Base-by-base conservation (phyloP, 2,888 invertebrate species). In the Scrobipalpa costella region DNA sequence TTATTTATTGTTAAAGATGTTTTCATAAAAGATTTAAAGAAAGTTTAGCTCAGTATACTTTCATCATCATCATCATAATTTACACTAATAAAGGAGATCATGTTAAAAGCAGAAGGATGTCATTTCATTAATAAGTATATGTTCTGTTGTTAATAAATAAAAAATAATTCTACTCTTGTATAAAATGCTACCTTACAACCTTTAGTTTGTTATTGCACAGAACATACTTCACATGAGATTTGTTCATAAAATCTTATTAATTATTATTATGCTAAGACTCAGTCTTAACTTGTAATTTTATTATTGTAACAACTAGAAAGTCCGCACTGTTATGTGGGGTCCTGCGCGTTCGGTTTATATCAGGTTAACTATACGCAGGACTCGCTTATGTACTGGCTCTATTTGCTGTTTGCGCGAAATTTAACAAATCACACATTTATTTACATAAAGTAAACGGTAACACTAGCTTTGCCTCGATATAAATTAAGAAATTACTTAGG, bases 201-300 rank as follows among this genome's bases (percentile, higher is more conserved):
- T 40, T 13, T 13, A 40, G 3, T 44, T 17, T 21, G 21, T 21
- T 50, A 50, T 17, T 50, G 17, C 50, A 50, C 50, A 21, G 21
- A 21, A 19, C 8, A 50, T 2, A 44, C 11, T 13, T 7, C 2
- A 49, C 19, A 17, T 50, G 0, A 19, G 21, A 50, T 50, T 21
- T 19, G 50, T 50, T 19, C 11, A 19, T 50, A 19, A 3, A n/a
- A 6, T 15, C 44, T 44, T n/a, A 44, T n/a, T 44, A 1, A 44
- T 44, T 44, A 40, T 40, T 49, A 19, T 17, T 49, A 49, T 19
- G 49, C 49, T 52, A 52, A 52, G 55, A 33, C 33, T 55, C 55
- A 55, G 55, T 55, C 55, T 15, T 55, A 34, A 55, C 13, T 50
- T 55, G 55, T 13, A n/a, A 33, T 27, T n/a, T 15, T 17, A 21